These are phyloP conservation scores for Aspidapion aeneum DNA, from an alignment of 2,888 invertebrate genomes.

Conservation along the genomic window DNA sequence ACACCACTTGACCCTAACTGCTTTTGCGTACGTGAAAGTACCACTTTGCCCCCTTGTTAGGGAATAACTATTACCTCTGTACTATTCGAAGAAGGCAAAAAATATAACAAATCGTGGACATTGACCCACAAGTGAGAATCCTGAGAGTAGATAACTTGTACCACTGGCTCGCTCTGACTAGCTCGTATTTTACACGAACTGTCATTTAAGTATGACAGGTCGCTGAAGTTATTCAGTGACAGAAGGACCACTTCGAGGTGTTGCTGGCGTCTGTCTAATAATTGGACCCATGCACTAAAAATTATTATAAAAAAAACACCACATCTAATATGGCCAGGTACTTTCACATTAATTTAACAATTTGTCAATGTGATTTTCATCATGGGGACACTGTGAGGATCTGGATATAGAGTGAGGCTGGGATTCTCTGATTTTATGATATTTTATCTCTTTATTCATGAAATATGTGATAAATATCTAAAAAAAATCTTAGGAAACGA, in stretches of 20 bases:
- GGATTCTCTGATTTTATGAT: too few relatives aligned
- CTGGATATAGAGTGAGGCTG: too few relatives aligned
- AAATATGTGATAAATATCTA: too few relatives aligned
- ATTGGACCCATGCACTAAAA: conserved; percentile 83
- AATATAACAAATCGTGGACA: conserved; percentile 86
- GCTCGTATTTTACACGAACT: conserved; percentile 28
- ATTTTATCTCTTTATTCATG: too few relatives aligned
- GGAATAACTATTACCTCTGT: conserved; percentile 28
- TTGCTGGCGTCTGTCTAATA: conserved; percentile 86
- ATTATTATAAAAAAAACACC: conserved; percentile 1
- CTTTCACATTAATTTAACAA: too few relatives aligned
- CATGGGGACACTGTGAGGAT: too few relatives aligned
- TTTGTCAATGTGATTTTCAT: too few relatives aligned
- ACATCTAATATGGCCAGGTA: too few relatives aligned
- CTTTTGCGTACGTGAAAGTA: too few relatives aligned
- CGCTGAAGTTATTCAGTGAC: conserved; percentile 73
- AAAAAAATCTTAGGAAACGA: too few relatives aligned
- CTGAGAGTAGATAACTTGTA: conserved; percentile 61
- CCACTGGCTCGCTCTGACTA: conserved; percentile 43
- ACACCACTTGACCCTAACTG: too few relatives aligned
- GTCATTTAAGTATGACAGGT: conserved; percentile 52
- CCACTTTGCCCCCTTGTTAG: too few relatives aligned
- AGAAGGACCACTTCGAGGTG: conserved; percentile 79
- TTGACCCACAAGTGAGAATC: conserved; percentile 84
- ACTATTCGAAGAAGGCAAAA: conserved; percentile 57